Evolutionary conservation across 2,888 invertebrate genomes (phyloP).

Genomic region (Agrenia bidenticulata): DNA sequence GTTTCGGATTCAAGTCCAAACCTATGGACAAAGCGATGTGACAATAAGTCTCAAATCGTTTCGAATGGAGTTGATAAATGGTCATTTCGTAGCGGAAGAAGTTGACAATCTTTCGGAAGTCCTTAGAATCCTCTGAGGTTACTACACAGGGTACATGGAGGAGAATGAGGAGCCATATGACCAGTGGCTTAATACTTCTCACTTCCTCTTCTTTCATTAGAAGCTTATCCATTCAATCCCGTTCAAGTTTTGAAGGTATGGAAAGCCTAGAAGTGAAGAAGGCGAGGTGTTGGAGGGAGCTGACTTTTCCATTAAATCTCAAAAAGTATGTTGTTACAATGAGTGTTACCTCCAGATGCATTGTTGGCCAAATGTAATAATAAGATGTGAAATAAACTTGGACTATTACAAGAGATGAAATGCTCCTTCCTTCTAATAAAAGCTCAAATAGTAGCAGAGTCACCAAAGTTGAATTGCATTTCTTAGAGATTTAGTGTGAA

Average conservation of each 20-base stretch:
- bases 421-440: neutral
- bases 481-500: constrained; percentile 12
- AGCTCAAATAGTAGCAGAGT: constrained; percentile 6
- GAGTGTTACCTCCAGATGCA: constrained; percentile 11
- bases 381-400: constrained; percentile 15
- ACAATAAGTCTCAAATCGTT: neutral
- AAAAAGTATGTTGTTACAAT: neutral
- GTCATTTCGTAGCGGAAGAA: constrained; percentile 16
- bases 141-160: neutral
- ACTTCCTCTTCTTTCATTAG: constrained; percentile 15
- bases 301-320: constrained; percentile 16
- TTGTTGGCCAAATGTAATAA: constrained; percentile 12
- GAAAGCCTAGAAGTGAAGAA: no score
- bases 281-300: constrained; percentile 14
- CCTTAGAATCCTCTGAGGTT: neutral
- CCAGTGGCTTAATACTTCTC: constrained; percentile 1
- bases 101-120: constrained; percentile 11
- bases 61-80: constrained; percentile 4
- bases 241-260: neutral
- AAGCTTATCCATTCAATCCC: neutral
- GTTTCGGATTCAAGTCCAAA: constrained; percentile 1
- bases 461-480: neutral
- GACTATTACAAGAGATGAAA: neutral
- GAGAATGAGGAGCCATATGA: constrained; percentile 4
- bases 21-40: neutral